These are phyloP conservation scores for Volucella inanis DNA, from an alignment of 2,888 invertebrate species.

Conservation along the genomic window DNA sequence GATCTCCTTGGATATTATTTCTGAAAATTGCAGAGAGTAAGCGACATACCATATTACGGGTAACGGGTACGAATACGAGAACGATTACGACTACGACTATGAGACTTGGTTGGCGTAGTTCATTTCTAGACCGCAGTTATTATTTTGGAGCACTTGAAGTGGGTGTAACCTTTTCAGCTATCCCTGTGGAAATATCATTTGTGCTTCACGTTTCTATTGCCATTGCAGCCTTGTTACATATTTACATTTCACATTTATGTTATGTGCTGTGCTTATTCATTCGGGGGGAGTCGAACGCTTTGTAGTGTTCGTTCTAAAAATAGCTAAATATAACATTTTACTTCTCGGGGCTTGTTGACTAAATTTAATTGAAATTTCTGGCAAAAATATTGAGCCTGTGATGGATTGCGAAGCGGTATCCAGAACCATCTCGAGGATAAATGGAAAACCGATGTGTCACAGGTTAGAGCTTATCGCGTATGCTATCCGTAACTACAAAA, in stretches of 20 bases:
- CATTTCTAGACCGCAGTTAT: conserved; percentile 35
- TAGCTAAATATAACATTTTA: neutral
- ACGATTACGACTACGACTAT: neutral
- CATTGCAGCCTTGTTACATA: conserved; percentile 5
- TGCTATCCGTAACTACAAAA: neutral
- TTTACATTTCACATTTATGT: conserved; percentile 30
- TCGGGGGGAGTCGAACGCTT: neutral
- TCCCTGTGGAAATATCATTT: neutral
- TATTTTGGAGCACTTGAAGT: conserved; percentile 6
- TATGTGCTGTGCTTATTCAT: conserved; percentile 36
- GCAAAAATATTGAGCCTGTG: conserved; percentile 19
- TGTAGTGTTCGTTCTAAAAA: conserved; percentile 40
- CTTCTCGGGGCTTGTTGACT: conserved; percentile 2
- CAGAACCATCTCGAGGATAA: neutral
- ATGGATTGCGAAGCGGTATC: conserved; percentile 28
- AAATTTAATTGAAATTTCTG: conserved; percentile 61
- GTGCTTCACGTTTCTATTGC: neutral
- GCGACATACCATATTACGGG: neutral
- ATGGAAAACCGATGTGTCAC: conserved; percentile 14
- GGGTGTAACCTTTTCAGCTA: conserved; percentile 5
- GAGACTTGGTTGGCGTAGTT: neutral
- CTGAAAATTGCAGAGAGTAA: conserved; percentile 27
- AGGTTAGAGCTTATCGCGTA: conserved; percentile 13
- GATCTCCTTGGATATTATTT: conserved; percentile 55
- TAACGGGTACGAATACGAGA: neutral